A percentile compares a stretch with the other conserved stretches of the same genome.
Evolutionary conservation across 2,113 vertebrate species (phyloP).

Genomic region (Crotalus horridus): DNA sequence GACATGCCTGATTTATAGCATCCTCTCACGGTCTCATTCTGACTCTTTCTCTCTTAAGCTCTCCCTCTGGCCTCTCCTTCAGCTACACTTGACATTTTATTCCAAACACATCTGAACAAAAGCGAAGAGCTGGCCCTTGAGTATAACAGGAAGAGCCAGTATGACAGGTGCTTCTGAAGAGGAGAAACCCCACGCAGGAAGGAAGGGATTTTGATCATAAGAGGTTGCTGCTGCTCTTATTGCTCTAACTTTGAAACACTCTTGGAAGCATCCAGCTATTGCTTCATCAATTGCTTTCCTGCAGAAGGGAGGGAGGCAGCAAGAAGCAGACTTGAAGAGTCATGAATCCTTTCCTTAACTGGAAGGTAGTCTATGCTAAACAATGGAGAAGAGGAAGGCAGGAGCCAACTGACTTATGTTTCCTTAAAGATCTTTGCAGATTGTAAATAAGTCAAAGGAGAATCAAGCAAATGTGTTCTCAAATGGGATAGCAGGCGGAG

Average conservation of each 20-base stretch:
- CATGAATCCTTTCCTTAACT: not conserved
- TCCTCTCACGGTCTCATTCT: not conserved
- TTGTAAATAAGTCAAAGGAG: not conserved
- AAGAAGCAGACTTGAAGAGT: not conserved
- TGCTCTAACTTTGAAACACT: not conserved
- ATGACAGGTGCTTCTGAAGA: not conserved
- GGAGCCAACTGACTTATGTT: not conserved
- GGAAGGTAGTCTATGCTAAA: not conserved
- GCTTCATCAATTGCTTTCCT: not conserved
- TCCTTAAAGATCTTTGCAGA: not conserved
- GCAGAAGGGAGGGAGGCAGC: not conserved
- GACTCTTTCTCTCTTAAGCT: not conserved
- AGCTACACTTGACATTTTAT: too few relatives aligned
- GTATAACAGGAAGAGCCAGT: slow-evolving; percentile 1
- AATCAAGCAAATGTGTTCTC: not conserved
- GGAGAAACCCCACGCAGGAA: not conserved
- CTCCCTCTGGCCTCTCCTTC: not conserved
- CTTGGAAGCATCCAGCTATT: not conserved
- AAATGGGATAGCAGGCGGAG: not conserved
- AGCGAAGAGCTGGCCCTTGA: not conserved
- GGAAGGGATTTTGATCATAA: not conserved
- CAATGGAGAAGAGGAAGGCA: not conserved
- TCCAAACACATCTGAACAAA: not conserved
- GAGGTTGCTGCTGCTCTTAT: not conserved
- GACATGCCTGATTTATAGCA: not conserved